A percentile compares a stretch with the other conserved stretches of the same genome.
Evolutionary conservation across 2,113 vertebrate species (phyloP).

Genomic region (Tyrannus savana): DNA sequence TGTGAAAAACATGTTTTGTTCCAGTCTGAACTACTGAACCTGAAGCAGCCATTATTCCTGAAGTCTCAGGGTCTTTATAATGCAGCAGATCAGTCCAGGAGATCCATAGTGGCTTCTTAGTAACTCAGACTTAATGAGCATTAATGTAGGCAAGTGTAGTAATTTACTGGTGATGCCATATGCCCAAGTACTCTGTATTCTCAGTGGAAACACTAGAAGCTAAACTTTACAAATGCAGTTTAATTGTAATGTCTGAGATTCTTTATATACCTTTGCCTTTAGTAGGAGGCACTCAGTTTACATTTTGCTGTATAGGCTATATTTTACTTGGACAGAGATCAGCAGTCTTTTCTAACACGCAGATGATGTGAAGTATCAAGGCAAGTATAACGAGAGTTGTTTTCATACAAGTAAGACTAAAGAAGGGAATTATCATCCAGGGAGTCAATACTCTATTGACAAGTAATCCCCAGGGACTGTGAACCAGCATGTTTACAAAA

Average conservation of each 20-base stretch:
- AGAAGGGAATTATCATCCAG: not conserved
- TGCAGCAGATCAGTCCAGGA: not conserved
- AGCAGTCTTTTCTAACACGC: not conserved
- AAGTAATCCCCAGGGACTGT: not conserved
- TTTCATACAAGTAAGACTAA: not conserved
- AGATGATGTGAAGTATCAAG: not conserved
- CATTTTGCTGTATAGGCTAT: not conserved
- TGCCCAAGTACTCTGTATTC: not conserved
- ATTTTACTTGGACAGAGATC: not conserved
- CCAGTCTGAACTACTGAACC: not conserved
- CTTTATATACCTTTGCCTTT: not conserved
- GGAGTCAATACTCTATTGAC: not conserved
- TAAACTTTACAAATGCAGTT: not conserved
- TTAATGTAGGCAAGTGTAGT: not conserved
- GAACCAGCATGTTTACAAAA: not conserved
- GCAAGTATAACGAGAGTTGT: not conserved
- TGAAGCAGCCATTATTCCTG: not conserved
- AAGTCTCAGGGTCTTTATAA: not conserved
- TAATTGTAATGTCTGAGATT: not conserved
- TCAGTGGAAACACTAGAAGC: not conserved
- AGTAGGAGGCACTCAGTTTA: not conserved
- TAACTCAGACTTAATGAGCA: not conserved
- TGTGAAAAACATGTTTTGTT: not conserved
- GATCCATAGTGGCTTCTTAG: not conserved
- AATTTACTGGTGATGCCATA: not conserved